Evolutionary conservation across 2,113 vertebrate species (phyloP).

Genomic region (Percopsis transmontana): DNA sequence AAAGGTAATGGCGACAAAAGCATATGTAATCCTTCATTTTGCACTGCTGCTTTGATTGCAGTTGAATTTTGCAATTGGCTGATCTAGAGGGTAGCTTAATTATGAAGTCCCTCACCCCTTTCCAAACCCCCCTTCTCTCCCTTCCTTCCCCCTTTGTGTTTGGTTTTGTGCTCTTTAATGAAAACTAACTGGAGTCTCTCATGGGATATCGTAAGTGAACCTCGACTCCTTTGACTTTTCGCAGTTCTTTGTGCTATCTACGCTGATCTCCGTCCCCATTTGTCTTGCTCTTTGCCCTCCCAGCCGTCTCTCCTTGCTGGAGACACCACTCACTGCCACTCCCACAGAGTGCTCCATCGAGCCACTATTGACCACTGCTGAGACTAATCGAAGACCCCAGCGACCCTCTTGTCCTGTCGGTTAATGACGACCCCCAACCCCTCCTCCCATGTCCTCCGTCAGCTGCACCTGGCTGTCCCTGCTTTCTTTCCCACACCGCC

Average conservation of each 20-base stretch:
- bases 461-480: slow-evolving; percentile 23
- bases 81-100: too few relatives aligned
- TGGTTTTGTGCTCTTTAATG: too few relatives aligned
- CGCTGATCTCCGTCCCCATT: background rate
- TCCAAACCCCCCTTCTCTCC: too few relatives aligned
- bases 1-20: too few relatives aligned
- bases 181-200: too few relatives aligned
- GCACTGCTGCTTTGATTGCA: too few relatives aligned
- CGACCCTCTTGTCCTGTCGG: slow-evolving; percentile 54
- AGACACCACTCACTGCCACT: slow-evolving; percentile 43
- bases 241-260: background rate
- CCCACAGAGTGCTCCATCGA: slow-evolving; percentile 41
- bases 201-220: background rate
- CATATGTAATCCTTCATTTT: too few relatives aligned
- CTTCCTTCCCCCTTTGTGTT: too few relatives aligned
- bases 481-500: too few relatives aligned
- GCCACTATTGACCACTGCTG: slow-evolving; percentile 51
- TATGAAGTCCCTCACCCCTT: too few relatives aligned
- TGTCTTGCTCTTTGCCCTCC: background rate
- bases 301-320: slow-evolving; percentile 24
- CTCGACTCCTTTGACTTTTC: background rate
- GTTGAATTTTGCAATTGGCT: too few relatives aligned
- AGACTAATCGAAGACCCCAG: slow-evolving; percentile 62
- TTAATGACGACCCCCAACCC: slow-evolving; percentile 59
- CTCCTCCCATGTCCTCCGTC: slow-evolving; percentile 3